A percentile compares a stretch with the other conserved stretches of the same genome.
Conservation (phyloP, 2,113 vertebrate species). For the Chrysemys picta region DNA sequence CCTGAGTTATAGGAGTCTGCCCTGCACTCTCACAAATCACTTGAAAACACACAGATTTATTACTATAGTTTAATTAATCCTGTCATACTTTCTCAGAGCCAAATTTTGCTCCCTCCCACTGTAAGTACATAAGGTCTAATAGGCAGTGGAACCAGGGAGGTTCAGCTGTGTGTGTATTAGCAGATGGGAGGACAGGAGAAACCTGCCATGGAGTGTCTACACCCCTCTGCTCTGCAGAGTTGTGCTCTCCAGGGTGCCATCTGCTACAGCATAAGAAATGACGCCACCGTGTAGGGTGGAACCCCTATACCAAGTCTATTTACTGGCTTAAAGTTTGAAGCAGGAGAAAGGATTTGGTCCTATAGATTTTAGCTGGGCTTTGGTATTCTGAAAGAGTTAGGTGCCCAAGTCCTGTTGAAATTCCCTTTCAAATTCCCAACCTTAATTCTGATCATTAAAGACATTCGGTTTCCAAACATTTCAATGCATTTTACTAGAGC, state of each 20-base stretch:
- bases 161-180: not conserved
- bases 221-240: not conserved
- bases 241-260: not conserved
- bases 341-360: not conserved
- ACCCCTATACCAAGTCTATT: not conserved
- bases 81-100: not conserved
- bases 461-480: not conserved
- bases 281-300: not conserved
- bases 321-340: not conserved
- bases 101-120: not conserved
- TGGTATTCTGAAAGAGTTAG: not conserved
- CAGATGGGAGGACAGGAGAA: not conserved
- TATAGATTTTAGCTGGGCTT: not conserved
- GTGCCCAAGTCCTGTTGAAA: not conserved
- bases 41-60: not conserved
- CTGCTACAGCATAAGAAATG: not conserved
- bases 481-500: not conserved
- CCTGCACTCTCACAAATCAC: not conserved
- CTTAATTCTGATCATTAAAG: not conserved
- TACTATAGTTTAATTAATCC: slow-evolving; percentile 14
- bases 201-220: not conserved
- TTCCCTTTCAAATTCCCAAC: not conserved
- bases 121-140: not conserved
- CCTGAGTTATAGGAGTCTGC: not conserved
- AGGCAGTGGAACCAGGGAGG: not conserved